These are phyloP conservation scores for Allygus modestus DNA, from an alignment of 2,888 invertebrate species.

Conservation along the genomic window DNA sequence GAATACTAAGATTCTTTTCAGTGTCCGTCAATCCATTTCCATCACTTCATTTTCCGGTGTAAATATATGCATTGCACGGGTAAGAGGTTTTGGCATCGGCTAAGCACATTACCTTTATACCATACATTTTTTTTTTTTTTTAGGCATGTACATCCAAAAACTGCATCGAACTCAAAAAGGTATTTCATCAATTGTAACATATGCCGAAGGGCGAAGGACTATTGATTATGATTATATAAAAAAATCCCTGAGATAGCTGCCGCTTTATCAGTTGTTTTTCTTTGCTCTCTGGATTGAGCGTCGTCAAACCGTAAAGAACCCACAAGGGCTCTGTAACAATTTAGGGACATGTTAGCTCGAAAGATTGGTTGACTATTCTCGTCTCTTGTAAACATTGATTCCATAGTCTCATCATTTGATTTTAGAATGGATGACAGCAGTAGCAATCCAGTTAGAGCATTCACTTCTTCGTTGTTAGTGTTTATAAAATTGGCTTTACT, in stretches of 20 bases:
- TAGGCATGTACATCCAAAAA: constrained; percentile 51
- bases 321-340: constrained; percentile 42
- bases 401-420: constrained; percentile 48
- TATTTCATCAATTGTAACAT: constrained; percentile 33
- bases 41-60: constrained; percentile 70
- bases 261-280: constrained; percentile 44
- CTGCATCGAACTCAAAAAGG: constrained; percentile 23
- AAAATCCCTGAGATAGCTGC: constrained; percentile 49
- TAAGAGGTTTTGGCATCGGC: constrained; percentile 53
- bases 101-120: constrained; percentile 68
- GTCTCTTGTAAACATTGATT: constrained; percentile 30
- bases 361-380: constrained; percentile 20
- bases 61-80: constrained; percentile 70
- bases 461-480: constrained; percentile 58
- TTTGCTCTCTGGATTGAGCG: constrained; percentile 5
- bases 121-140: constrained; percentile 69
- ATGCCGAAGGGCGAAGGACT: constrained; percentile 44
- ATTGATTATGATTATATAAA: too few relatives aligned
- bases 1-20: constrained; percentile 69
- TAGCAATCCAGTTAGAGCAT: constrained; percentile 48
- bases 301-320: constrained; percentile 52
- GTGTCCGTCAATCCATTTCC: constrained; percentile 67
- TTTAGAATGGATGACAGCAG: background rate
- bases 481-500: constrained; percentile 36
- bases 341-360: constrained; percentile 33